Evolutionary conservation across 2,888 invertebrate genomes (phyloP).

Genomic region (Trachelus stipa): DNA sequence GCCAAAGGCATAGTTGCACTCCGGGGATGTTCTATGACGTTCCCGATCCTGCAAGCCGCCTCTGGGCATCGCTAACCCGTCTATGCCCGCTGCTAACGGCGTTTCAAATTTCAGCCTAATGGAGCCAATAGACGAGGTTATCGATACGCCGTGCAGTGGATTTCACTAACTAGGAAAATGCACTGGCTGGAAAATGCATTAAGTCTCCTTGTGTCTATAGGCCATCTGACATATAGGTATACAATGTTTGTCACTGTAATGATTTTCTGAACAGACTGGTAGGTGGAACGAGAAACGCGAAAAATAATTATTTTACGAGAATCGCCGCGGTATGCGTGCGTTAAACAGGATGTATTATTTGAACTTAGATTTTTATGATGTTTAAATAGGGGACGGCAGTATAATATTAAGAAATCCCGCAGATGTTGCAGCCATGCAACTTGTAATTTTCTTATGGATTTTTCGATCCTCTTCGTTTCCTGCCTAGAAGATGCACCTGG

Average conservation of each 20-base stretch:
- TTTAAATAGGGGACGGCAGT: not conserved
- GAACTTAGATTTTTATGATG: not conserved
- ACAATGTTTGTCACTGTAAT: not conserved
- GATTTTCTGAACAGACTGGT: constrained; percentile 6
- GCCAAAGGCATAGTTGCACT: constrained; percentile 65
- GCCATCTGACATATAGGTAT: not conserved
- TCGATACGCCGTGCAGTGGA: not conserved
- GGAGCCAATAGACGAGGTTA: constrained; percentile 27
- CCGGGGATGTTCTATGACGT: constrained; percentile 55
- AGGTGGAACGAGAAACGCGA: constrained; percentile 18
- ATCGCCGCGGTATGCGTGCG: not conserved
- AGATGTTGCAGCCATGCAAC: not conserved
- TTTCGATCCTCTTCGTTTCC: not conserved
- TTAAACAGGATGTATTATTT: not conserved
- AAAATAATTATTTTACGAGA: not conserved
- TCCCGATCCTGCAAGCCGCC: constrained; percentile 1
- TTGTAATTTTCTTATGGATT: not conserved
- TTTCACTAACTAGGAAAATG: not conserved
- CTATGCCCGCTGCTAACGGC: constrained; percentile 20
- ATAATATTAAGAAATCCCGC: not conserved
- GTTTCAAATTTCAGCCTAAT: constrained; percentile 37
- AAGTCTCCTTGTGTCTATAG: not conserved
- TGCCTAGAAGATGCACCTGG: not conserved
- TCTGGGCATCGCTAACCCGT: not conserved
- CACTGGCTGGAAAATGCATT: not conserved